Conservation (phyloP, 92 coral and sea anemone genomes). For the Palythoa caribaeorum region DNA sequence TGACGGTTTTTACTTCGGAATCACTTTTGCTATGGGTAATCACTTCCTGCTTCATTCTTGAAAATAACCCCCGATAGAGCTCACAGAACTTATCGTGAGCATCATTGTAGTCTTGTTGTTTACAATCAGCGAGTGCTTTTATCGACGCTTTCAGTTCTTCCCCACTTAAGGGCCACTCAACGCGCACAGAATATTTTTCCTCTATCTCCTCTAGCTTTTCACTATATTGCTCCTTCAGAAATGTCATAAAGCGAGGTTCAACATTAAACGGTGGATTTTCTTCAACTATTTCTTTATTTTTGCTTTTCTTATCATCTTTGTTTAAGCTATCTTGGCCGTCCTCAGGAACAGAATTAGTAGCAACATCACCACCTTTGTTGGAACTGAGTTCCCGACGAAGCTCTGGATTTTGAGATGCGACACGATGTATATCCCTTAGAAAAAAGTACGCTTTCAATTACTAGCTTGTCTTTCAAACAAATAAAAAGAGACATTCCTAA, state of each 20-base stretch:
- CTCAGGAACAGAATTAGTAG: background rate
- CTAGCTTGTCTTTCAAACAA: no score
- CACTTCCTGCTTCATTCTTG: slow-evolving; percentile 23
- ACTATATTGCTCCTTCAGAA: background rate
- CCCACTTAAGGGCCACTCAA: slow-evolving; percentile 25
- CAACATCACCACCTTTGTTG: background rate
- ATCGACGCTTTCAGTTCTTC: background rate
- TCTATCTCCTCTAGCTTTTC: background rate
- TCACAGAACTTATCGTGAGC: slow-evolving; percentile 9
- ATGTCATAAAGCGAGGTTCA: slow-evolving; percentile 23
- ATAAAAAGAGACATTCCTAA: no score
- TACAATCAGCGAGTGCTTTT: slow-evolving; percentile 22
- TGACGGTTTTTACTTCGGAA: background rate
- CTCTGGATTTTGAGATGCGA: slow-evolving; percentile 33
- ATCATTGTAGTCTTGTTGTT: background rate
- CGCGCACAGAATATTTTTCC: background rate
- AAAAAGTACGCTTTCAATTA: background rate
- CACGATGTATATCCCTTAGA: slow-evolving; percentile 1
- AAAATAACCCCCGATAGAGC: background rate
- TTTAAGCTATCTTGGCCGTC: background rate
- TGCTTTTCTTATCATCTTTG: background rate
- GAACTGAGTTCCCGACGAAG: slow-evolving; percentile 5
- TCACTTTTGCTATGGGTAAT: background rate
- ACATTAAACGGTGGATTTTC: slow-evolving; percentile 25
- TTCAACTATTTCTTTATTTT: background rate